Conservation (phyloP, 2,888 invertebrate species). For the Ephialtes manifestator region DNA sequence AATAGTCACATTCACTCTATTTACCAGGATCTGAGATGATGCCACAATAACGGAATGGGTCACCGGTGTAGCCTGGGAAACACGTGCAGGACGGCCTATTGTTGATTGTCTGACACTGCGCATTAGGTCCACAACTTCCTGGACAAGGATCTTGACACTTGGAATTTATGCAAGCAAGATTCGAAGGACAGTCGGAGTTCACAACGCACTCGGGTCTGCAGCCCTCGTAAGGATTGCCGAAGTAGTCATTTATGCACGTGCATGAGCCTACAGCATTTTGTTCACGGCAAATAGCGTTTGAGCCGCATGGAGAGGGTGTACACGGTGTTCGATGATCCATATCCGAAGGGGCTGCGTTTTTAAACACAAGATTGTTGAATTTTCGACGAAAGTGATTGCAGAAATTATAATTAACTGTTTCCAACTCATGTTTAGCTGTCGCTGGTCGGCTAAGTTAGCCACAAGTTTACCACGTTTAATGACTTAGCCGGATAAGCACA, state of each 20-base stretch:
- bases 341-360: slow-evolving; percentile 88
- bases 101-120: slow-evolving; percentile 89
- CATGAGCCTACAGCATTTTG: slow-evolving; percentile 92
- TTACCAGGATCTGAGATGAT: slow-evolving; percentile 87
- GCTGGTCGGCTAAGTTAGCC: no score
- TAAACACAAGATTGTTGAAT: not conserved
- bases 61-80: slow-evolving; percentile 88
- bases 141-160: slow-evolving; percentile 93
- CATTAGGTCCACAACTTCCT: slow-evolving; percentile 90
- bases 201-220: slow-evolving; percentile 93
- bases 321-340: slow-evolving; percentile 91
- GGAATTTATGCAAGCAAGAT: slow-evolving; percentile 91
- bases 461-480: no score
- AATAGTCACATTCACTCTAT: not conserved
- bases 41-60: slow-evolving; percentile 89
- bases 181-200: slow-evolving; percentile 91
- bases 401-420: not conserved
- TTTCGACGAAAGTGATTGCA: not conserved
- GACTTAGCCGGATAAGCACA: no score
- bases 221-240: slow-evolving; percentile 91
- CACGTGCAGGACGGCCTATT: slow-evolving; percentile 90
- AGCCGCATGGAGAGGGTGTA: slow-evolving; percentile 91
- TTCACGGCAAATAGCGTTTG: slow-evolving; percentile 92
- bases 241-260: slow-evolving; percentile 90
- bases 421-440: not conserved